Conservation (phyloP, 1,140 invertebrate genomes). For the Drosophila athabasca region DNA sequence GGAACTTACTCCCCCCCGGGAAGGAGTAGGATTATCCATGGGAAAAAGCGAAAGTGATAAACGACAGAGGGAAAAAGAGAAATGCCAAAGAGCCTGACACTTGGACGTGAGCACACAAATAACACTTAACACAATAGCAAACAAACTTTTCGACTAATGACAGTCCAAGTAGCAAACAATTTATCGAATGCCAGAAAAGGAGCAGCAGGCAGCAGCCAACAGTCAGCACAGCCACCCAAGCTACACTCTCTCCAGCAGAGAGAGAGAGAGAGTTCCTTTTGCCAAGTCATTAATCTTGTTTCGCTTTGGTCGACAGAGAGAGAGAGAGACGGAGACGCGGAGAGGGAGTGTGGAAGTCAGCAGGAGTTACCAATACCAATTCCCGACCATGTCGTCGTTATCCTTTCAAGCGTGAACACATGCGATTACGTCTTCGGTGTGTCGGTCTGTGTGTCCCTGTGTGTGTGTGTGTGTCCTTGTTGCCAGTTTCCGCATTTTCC, state of each 20-base stretch:
- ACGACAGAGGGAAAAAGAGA: conserved; percentile 48
- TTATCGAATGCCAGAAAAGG: conserved; percentile 72
- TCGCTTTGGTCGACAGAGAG: conserved; percentile 64
- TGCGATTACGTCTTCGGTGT: conserved; percentile 80
- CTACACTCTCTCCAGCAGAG: conserved; percentile 30
- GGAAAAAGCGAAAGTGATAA: conserved; percentile 72
- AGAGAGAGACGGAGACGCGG: not conserved
- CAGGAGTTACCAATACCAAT: conserved; percentile 32
- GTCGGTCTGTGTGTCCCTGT: conserved; percentile 18
- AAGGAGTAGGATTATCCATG: conserved; percentile 33
- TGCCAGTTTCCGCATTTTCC: conserved; percentile 80
- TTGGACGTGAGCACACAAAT: conserved; percentile 80
- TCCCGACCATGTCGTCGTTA: conserved; percentile 70
- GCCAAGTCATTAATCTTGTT: conserved; percentile 82
- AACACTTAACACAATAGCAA: conserved; percentile 83
- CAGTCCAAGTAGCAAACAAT: conserved; percentile 82
- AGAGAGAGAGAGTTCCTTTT: conserved; percentile 51
- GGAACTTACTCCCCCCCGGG: too few species aligned
- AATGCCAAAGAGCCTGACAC: conserved; percentile 66
- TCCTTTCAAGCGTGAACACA: conserved; percentile 83
- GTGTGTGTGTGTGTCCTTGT: conserved; percentile 49
- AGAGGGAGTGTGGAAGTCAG: conserved; percentile 24
- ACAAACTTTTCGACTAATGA: conserved; percentile 83
- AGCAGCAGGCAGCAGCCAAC: not conserved
- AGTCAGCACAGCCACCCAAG: conserved; percentile 26